phyloP scores from a whole-genome alignment of 1,140 invertebrate genomes.

The Neodiprion pinetum region DNA sequence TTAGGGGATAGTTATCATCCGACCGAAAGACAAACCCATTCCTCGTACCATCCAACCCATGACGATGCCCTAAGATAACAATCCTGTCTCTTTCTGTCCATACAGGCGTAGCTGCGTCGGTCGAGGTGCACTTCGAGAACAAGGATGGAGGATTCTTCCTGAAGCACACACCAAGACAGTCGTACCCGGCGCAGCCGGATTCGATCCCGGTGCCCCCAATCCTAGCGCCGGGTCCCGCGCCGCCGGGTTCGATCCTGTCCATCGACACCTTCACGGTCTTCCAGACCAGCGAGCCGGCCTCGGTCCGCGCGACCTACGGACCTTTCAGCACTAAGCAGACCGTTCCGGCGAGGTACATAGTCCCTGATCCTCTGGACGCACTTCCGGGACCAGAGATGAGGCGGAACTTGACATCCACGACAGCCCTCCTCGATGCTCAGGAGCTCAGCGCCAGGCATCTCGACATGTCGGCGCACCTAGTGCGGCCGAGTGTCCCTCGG shows the following conservation, averaged over 20 bases:
- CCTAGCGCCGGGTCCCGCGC: conserved; percentile 51
- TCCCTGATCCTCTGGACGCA: conserved; percentile 77
- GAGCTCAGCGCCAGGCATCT: conserved; percentile 76
- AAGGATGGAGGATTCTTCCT: conserved; percentile 90
- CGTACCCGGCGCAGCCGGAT: conserved; percentile 51
- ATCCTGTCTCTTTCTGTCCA: conserved; percentile 20
- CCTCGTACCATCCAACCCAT: too few species aligned
- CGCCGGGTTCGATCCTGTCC: conserved; percentile 70
- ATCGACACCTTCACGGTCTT: conserved; percentile 87
- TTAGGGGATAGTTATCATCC: too few species aligned
- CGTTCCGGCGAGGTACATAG: conserved; percentile 86
- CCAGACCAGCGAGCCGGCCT: conserved; percentile 85
- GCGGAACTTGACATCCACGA: conserved; percentile 43
- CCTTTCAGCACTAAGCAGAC: conserved; percentile 93
- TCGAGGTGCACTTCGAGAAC: conserved; percentile 89
- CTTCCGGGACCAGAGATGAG: conserved; percentile 46
- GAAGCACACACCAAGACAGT: conserved; percentile 76
- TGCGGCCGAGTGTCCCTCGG: conserved; percentile 79
- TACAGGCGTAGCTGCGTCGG: conserved; percentile 58
- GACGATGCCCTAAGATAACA: too few species aligned
- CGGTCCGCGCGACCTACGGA: conserved; percentile 87
- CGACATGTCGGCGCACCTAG: conserved; percentile 91
- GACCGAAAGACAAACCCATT: too few species aligned
- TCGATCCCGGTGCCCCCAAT: conserved; percentile 18
- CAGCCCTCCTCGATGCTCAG: conserved; percentile 67